phyloP scores from a whole-genome alignment of 1,140 invertebrate species.

The Pinna nobilis region DNA sequence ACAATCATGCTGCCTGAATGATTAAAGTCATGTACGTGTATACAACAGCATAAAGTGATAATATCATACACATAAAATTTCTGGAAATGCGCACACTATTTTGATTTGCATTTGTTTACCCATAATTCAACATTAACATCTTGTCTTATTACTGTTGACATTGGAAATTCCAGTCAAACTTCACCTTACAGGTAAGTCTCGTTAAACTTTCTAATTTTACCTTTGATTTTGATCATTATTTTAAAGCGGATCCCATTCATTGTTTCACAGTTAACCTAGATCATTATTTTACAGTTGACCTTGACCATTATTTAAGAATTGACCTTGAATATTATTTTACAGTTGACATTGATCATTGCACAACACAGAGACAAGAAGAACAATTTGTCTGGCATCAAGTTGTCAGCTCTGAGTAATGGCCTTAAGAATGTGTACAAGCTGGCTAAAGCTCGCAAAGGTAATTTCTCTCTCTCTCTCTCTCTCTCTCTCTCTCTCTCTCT shows the following conservation, averaged over 20 bases:
- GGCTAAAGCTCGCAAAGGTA: conserved; percentile 63
- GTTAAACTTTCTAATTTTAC: too few species aligned
- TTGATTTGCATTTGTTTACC: too few species aligned
- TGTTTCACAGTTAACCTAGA: too few species aligned
- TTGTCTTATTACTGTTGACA: too few species aligned
- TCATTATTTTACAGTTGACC: not conserved
- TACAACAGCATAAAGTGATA: too few species aligned
- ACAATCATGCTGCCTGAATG: not conserved
- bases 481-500: not conserved
- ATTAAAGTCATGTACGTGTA: not conserved
- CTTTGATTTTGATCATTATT: too few species aligned
- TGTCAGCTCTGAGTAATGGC: conserved; percentile 58
- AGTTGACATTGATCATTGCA: conserved; percentile 68
- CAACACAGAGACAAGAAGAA: conserved; percentile 67
- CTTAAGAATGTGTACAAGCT: conserved; percentile 59
- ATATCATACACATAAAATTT: too few species aligned
- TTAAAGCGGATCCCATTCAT: too few species aligned
- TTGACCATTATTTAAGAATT: not conserved
- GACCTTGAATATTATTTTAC: conserved; percentile 16
- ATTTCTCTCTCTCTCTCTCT: not conserved
- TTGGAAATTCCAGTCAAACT: too few species aligned
- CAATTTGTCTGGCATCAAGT: conserved; percentile 68
- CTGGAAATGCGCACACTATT: too few species aligned
- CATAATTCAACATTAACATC: too few species aligned
- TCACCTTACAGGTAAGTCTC: too few species aligned